Evolutionary conservation across 1,140 invertebrate species (phyloP), one percentile per base, ranked within the genome.

Genomic region (Drosophila ercepeae): DNA sequence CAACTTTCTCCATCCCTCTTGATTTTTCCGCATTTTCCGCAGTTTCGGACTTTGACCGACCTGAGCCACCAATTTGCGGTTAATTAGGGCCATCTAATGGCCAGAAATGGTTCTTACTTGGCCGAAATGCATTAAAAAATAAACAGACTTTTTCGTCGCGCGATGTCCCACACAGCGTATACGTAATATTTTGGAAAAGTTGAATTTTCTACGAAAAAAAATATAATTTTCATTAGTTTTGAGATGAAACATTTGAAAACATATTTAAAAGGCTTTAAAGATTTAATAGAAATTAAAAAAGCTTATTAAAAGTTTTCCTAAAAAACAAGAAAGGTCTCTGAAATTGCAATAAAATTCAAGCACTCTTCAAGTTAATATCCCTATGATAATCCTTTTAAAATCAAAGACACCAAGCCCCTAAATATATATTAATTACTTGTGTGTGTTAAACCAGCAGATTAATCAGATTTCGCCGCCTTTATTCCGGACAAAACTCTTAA

Each of bases 71-170:
- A 67, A 67, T 67, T 67, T 67, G 64, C 60, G 64, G 64, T 61
- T 67, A 67, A 67, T 67, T 67, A 67, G 46, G 64, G 41, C 48
- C 64, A 67, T 67, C 64, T 67, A 53, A 67, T 67, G 64, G 64
- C 27, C 64, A 67, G 11, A 67, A 67, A 32, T 9, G 45, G 64
- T 67, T 67, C 60, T n/a, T 42, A 19, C 8, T 42, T 42, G 14
- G 14, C 14, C 14, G 2, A 14, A 14, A 16, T 6, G 14, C 3
- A 5, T 14, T 16, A 11, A 39, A 39, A 39, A 39, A 39, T 14
- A 32, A 3, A 5, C 34, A 36, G 2, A 4, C n/a, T 7, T 1
- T 4, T 8, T 39, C n/a, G 8, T n/a, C 32, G 13, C 13, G 13
- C 34, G 1, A 19, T 27, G 59, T 54, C 32, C 53, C 52, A 75